Conservation (phyloP, 2,888 invertebrate genomes). For the Holacanthella duospinosa region DNA sequence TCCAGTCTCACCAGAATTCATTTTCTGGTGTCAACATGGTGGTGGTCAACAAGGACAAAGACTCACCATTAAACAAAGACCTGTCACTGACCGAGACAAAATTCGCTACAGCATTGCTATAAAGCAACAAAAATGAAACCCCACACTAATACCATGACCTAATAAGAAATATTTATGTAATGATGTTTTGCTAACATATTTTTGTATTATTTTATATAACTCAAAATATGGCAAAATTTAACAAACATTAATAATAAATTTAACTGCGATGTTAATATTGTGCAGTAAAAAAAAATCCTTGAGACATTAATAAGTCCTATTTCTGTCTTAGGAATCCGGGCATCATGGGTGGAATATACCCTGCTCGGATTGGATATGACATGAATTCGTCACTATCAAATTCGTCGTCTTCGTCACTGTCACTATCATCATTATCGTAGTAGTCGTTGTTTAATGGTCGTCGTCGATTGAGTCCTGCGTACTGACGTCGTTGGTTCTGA, state of each 20-base stretch:
- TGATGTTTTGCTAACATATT: no score
- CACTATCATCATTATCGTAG: slow-evolving; percentile 4
- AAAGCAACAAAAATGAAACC: not conserved
- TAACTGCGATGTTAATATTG: no score
- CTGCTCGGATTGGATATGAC: not conserved
- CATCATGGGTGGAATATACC: not conserved
- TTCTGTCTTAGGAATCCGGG: not conserved
- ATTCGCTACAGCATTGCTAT: no score
- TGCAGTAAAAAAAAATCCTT: no score
- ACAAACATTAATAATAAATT: not conserved
- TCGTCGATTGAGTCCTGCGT: no score
- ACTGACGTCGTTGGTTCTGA: not conserved
- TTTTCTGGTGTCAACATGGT: not conserved
- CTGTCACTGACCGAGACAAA: no score
- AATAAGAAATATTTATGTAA: no score
- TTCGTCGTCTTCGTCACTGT: not conserved
- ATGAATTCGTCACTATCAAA: slow-evolving; percentile 7
- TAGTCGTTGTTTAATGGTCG: not conserved
- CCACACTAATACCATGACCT: no score
- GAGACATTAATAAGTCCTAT: not conserved
- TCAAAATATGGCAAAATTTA: not conserved
- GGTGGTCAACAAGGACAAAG: no score
- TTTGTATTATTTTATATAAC: not conserved
- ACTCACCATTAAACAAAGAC: no score
- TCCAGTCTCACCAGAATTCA: not conserved